phyloP scores from a whole-genome alignment of 2,113 vertebrate species.

The Colossoma macropomum region DNA sequence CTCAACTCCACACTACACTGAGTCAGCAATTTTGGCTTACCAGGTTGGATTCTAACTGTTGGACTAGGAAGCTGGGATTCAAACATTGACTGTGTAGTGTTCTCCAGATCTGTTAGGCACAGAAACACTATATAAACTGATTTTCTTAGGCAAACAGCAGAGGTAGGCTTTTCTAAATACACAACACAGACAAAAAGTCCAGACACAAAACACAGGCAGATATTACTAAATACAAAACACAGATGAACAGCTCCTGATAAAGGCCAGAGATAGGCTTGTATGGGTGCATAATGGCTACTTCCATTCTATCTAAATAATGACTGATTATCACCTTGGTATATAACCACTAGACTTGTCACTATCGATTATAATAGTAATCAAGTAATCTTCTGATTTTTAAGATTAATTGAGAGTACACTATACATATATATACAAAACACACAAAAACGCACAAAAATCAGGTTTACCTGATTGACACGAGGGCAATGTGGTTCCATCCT shows the following conservation, averaged over 20 bases:
- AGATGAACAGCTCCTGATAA: not conserved
- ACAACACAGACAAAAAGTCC: not conserved
- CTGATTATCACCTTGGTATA: no score
- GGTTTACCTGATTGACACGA: slow-evolving; percentile 81
- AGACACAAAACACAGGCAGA: not conserved
- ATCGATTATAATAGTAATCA: no score
- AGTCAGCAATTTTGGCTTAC: slow-evolving; percentile 9
- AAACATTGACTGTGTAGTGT: not conserved
- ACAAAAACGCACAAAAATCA: not conserved
- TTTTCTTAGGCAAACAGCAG: not conserved
- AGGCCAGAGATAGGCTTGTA: not conserved
- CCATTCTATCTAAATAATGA: not conserved
- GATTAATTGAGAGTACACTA: no score
- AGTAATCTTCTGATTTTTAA: no score
- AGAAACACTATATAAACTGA: not conserved
- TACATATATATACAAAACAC: not conserved
- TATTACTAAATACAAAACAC: not conserved
- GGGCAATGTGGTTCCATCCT: slow-evolving; percentile 73
- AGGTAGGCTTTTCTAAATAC: not conserved
- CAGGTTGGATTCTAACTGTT: slow-evolving; percentile 18
- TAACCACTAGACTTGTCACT: no score
- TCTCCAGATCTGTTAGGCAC: slow-evolving; percentile 26
- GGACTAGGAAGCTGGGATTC: slow-evolving; percentile 13
- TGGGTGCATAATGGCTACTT: no score
- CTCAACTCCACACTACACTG: no score